A percentile compares a stretch with the other conserved stretches of the same genome.
Evolutionary conservation across 2,888 invertebrate species (phyloP).

Genomic region (Neoitamus cyanurus): DNA sequence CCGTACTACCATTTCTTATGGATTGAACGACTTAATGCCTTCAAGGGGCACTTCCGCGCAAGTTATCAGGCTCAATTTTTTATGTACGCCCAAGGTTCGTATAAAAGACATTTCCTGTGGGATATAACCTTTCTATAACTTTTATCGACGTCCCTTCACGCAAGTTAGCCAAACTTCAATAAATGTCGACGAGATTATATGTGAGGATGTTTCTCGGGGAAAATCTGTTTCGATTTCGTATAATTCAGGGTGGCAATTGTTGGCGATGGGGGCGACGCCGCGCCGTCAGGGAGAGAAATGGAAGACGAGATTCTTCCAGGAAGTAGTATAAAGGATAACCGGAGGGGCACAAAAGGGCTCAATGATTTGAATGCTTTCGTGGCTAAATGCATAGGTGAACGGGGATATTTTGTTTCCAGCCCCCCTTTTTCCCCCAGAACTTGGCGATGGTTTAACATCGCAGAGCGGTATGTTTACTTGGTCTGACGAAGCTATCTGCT

Average conservation of each 20-base stretch:
- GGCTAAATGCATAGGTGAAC: neutral
- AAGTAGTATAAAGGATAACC: neutral
- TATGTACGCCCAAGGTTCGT: neutral
- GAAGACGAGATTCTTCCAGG: neutral
- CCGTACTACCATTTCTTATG: neutral
- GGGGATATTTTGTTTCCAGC: neutral
- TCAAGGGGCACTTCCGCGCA: constrained; percentile 11
- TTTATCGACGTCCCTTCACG: constrained; percentile 24
- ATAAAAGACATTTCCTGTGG: constrained; percentile 40
- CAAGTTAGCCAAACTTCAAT: constrained; percentile 33
- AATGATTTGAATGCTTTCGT: neutral
- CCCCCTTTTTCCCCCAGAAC: neutral
- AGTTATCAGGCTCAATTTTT: constrained; percentile 31
- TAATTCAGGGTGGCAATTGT: constrained; percentile 27
- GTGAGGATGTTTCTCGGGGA: neutral
- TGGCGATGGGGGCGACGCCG: neutral
- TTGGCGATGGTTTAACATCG: neutral
- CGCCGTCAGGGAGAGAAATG: neutral
- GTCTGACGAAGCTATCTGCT: neutral
- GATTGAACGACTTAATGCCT: constrained; percentile 33
- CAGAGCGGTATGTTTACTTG: neutral
- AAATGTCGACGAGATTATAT: constrained; percentile 30
- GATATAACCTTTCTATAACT: constrained; percentile 25
- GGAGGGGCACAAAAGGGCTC: neutral
- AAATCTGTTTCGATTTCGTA: constrained; percentile 16